Percentiles rank a stretch among this genome's conserved stretches.
Conservation (phyloP, 1,140 invertebrate genomes). For the fruit fly (Drosophila melanogaster) region DNA sequence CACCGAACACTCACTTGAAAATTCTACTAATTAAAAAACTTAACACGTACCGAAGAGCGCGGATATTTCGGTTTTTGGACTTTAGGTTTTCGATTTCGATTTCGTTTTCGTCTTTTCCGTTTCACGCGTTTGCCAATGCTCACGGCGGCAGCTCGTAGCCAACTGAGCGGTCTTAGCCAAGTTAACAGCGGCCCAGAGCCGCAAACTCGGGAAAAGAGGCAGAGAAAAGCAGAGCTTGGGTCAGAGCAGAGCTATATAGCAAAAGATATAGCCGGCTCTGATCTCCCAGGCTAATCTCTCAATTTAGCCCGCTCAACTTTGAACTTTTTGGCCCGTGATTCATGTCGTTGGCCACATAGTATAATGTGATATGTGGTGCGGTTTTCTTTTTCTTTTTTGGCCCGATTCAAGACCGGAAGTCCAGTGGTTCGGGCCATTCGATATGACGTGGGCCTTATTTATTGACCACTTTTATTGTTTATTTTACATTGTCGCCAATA, state of each 20-base stretch:
- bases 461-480: slow-evolving; percentile 73
- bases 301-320: slow-evolving; percentile 47
- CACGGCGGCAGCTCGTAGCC: slow-evolving; percentile 74
- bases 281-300: slow-evolving; percentile 35
- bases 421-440: slow-evolving; percentile 52
- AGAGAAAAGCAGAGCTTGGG: slow-evolving; percentile 26
- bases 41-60: slow-evolving; percentile 56
- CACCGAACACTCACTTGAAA: slow-evolving; percentile 55
- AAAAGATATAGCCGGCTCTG: slow-evolving; percentile 21
- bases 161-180: slow-evolving; percentile 62
- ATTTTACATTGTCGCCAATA: slow-evolving; percentile 77
- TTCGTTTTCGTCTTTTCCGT: slow-evolving; percentile 51
- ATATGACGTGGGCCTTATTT: slow-evolving; percentile 60
- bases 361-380: slow-evolving; percentile 18
- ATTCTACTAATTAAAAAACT: slow-evolving; percentile 74
- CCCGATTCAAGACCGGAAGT: slow-evolving; percentile 70
- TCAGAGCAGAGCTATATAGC: slow-evolving; percentile 9
- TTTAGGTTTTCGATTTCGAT: slow-evolving; percentile 13
- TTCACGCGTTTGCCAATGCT: slow-evolving; percentile 71
- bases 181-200: slow-evolving; percentile 27
- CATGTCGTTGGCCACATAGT: slow-evolving; percentile 21
- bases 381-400: slow-evolving; percentile 11
- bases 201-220: slow-evolving; percentile 23
- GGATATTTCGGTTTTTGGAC: slow-evolving; percentile 29
- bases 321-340: slow-evolving; percentile 43